Base-by-base conservation (phyloP, 2,888 invertebrate species). In the Patella caerulea region DNA sequence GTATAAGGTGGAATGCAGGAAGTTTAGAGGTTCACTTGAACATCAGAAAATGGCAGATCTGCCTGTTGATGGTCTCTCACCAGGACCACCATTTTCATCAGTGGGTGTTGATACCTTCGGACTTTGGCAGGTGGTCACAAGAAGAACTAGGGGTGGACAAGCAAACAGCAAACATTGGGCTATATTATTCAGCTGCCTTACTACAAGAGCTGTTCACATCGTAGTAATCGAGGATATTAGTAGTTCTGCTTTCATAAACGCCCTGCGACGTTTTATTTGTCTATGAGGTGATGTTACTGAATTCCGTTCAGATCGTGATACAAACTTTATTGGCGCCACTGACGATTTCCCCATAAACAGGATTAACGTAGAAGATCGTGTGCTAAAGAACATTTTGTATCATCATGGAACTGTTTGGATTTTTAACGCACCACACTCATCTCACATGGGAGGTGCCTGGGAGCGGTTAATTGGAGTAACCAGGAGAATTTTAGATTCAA, bases 321-420 rank as follows among this genome's bases (percentile, higher is more conserved):
- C 83, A 15, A 83, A 83, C 45, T 83, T 83, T 78, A 78, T 82
- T n/a, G 83, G 80, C 14, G 78, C 82, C 14, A 78, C 77, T 17
- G 79, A 78, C 56, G 55, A 80, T 14, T 53, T 82, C 2, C 29
- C 53, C 1, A 76, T 79, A n/a, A 70, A 83, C 19, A 55, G 74
- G 1, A 73, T 82, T 2, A 81, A 82, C 76, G 81, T 81, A 12
- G 83, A 82, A 69, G 76, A 82, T 24, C 65, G 52, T 2, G 59
- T 53, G n/a, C 29, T 75, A 2, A 70, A 79, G 17, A 52, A 77
- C 19, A 76, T 72, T 69, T 70, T 83, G 3, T 45, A 65, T 45
- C 24, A 77, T 12, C 73, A 59, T 19, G 81, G 77, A 34, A 73
- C 73, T 72, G 34, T 71, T 52, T 83, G 81, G 83, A 53, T 81